Evolutionary conservation across 2,113 vertebrate genomes (phyloP), one percentile per base, ranked within the genome.

Genomic region (Dicrurus megarhynchus): DNA sequence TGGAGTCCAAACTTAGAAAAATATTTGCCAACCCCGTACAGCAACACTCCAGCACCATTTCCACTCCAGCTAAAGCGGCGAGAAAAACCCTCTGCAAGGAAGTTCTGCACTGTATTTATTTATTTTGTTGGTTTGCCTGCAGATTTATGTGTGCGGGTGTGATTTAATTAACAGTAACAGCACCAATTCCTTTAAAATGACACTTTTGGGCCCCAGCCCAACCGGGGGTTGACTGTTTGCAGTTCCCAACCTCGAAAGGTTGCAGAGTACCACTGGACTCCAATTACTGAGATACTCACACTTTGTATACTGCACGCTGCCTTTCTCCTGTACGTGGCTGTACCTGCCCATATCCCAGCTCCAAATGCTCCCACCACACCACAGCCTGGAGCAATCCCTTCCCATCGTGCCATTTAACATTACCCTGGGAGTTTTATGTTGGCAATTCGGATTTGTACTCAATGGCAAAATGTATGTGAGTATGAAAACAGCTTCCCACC

Each of bases 151-250:
- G 11, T 18, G 52, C 3, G 23, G 27, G 85, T 67, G 55, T 84
- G 63, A 92, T 77, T 93, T 89, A 74, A 95, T 84, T 77, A 96
- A 84, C 55, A 89, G 81, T 89, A 79, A 57, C 83, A 77, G 55
- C 76, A 80, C 22, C 76, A 35, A 16, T 41, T 95, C 76, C 63
- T 97, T 92, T 84, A 89, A 94, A 95, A 68, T 71, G 44, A 60
- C 37, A 37, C 56, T 56, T 81, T 44, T 21, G 71, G 93, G 95
- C 81, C 73, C 32, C 26, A 37, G 0, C 32, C 61, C 93, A 94
- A 20, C 7, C 28, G 42, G n/a, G 8, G 44, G 22, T 19, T 60
- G 80, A 44, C 74, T 95, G 57, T 89, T 95, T 84, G 87, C 23
- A 26, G 77, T 91, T 94, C 87, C 87, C 89, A 95, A 28, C 61